Percentiles rank a stretch among this genome's conserved stretches.
These are phyloP conservation scores for Drosophila orosa DNA, from an alignment of 1,140 invertebrate species.

Conservation along the genomic window DNA sequence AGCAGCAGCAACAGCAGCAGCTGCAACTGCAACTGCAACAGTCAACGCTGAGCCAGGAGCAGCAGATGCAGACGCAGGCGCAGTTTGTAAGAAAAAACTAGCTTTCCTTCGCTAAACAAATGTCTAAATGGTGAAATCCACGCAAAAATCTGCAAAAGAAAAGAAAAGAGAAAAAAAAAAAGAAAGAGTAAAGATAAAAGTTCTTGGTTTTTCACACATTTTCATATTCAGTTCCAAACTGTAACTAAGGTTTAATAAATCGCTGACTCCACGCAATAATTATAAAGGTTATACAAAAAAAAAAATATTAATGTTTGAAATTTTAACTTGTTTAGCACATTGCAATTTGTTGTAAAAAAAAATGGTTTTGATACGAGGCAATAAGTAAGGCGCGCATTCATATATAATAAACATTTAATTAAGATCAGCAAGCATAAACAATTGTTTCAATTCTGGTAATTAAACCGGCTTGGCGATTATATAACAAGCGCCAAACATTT, in stretches of 20 bases:
- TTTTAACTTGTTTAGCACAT: slow-evolving; percentile 79
- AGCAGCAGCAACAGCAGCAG: too few species aligned
- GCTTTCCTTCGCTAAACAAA: slow-evolving; percentile 56
- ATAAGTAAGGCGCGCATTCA: slow-evolving; percentile 59
- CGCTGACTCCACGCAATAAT: slow-evolving; percentile 68
- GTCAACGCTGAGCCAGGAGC: slow-evolving; percentile 50
- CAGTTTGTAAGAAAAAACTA: slow-evolving; percentile 62
- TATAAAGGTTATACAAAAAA: slow-evolving; percentile 47
- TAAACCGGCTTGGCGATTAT: slow-evolving; percentile 13
- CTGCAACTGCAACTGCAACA: slow-evolving; percentile 27
- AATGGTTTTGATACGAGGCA: slow-evolving; percentile 75
- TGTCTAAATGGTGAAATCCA: slow-evolving; percentile 7
- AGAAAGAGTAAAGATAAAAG: slow-evolving; percentile 28
- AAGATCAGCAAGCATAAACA: slow-evolving; percentile 36
- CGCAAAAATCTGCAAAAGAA: slow-evolving; percentile 23
- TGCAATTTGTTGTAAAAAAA: slow-evolving; percentile 71
- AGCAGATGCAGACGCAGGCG: slow-evolving; percentile 19
- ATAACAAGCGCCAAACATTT: slow-evolving; percentile 38
- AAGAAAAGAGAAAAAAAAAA: neutral
- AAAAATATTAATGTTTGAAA: slow-evolving; percentile 71
- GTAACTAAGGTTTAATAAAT: slow-evolving; percentile 67
- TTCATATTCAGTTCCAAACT: slow-evolving; percentile 73
- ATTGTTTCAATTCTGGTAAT: slow-evolving; percentile 4
- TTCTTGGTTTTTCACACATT: slow-evolving; percentile 59
- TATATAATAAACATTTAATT: slow-evolving; percentile 58